Conservation (phyloP, 2,797 vertebrate species). For the Hirundo rustica region DNA sequence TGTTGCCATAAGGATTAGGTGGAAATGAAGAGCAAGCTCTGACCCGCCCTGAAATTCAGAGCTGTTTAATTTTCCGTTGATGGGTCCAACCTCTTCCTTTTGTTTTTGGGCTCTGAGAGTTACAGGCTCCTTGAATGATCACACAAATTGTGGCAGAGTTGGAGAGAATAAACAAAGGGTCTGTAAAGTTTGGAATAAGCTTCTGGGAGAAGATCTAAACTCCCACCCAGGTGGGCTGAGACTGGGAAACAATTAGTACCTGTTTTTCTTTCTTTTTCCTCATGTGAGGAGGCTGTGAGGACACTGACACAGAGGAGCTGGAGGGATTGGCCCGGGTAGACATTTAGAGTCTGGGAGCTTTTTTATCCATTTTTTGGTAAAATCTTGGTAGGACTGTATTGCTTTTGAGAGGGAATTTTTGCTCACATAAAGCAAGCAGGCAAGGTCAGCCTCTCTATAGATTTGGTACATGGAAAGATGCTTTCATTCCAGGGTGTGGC, state of each 20-base stretch:
- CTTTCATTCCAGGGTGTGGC: background rate
- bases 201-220: background rate
- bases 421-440: accelerated
- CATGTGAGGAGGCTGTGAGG: background rate
- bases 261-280: background rate
- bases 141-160: background rate
- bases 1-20: background rate
- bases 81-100: background rate
- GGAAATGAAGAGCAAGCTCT: background rate
- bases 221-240: background rate
- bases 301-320: background rate
- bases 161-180: background rate
- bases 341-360: background rate
- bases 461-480: background rate
- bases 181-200: background rate
- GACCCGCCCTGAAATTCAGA: background rate
- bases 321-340: background rate
- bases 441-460: background rate
- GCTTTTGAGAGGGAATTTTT: background rate
- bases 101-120: background rate
- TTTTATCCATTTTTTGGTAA: background rate
- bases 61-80: background rate
- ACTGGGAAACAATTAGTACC: background rate
- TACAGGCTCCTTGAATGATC: accelerated
- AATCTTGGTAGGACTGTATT: accelerated